Base-by-base conservation (phyloP, 2,888 invertebrate genomes). In the Actias luna region DNA sequence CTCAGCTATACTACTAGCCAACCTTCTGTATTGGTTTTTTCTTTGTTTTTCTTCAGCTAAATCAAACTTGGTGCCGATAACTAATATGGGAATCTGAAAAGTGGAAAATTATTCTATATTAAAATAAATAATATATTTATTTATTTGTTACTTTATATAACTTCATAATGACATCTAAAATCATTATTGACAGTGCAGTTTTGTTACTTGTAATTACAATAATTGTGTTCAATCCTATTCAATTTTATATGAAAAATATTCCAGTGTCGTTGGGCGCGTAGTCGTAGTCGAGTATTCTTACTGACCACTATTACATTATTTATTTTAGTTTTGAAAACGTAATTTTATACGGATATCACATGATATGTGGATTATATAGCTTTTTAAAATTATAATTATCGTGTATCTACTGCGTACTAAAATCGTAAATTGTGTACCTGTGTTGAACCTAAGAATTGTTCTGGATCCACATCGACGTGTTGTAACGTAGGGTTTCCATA, bases 31-130 rank as follows among this genome's bases (percentile, higher is more conserved):
- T 63, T 94, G 89, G 75, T 92, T 94, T 62, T 94, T 93, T 67
- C 95, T 93, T 60, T 96, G 95, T 80, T 93, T 94, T 68, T 97
- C 96, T 74, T 97, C 96, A 0, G 96, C 95, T 70, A 97, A 92
- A 91, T 99, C 99, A 69, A 96, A 93, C 87, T 99, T 99, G 1
- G 98, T 98, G 16, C 99, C 99, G 77, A 99, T 96, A 0, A 99
- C 97, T 68, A 99, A 93, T 75, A 99, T 97, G 0, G 99, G 99
- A 79, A 98, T 96, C 94, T 98, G 85, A 64, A 92, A 92, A 50
- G 46, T 22, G 61, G 10, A 27, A 25, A n/a, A 27, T 42, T 10
- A 59, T 59, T 18, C 8, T 25, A 10, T 18, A n/a, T n/a, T 29
- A 59, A 8, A 29, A 33, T 29, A 16, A 29, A 7, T 52, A 52